Conservation (phyloP, 2,113 vertebrate species). For the Entomyzon cyanotis region DNA sequence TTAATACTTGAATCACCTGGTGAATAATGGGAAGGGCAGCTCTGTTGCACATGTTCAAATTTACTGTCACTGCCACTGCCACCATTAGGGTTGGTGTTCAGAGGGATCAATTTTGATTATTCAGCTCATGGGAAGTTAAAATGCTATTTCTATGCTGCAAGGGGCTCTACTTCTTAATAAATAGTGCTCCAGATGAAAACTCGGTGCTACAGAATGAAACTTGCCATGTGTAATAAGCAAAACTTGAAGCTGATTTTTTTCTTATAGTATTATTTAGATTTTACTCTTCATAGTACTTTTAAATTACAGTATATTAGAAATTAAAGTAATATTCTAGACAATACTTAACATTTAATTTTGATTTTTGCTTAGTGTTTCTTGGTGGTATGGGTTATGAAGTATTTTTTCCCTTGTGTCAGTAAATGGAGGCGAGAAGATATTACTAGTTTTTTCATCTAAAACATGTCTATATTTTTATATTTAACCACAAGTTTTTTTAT, state of each 20-base stretch:
- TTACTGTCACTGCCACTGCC: background rate
- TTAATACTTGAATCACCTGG: background rate
- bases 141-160: background rate
- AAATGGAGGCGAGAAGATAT: background rate
- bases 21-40: background rate
- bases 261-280: background rate
- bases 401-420: background rate
- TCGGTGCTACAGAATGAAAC: background rate
- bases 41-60: background rate
- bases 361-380: background rate
- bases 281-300: background rate
- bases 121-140: background rate
- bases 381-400: background rate
- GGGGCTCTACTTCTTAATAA: background rate
- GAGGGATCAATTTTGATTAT: background rate
- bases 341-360: background rate
- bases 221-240: background rate
- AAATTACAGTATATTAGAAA: background rate
- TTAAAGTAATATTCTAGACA: background rate
- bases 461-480: background rate
- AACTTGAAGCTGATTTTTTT: background rate
- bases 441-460: background rate
- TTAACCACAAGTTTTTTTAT: background rate
- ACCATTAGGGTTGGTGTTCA: background rate
- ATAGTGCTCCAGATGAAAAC: background rate